Percentiles rank a stretch among this genome's conserved stretches.
phyloP scores from a whole-genome alignment of 2,888 invertebrate species.

The Rotaria sp. region DNA sequence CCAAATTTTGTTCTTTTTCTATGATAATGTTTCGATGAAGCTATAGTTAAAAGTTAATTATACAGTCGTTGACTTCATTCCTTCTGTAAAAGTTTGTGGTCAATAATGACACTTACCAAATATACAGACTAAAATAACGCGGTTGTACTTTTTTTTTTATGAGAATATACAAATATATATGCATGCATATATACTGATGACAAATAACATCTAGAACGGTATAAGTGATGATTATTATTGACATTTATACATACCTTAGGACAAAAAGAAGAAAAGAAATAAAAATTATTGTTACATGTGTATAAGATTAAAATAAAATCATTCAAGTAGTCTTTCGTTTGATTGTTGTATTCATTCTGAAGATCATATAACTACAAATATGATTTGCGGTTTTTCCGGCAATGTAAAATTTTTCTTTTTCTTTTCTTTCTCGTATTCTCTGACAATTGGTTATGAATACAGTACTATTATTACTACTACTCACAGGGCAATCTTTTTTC shows the following conservation, averaged over 20 bases:
- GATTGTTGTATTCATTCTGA: background rate
- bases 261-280: background rate
- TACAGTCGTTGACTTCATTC: background rate
- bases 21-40: background rate
- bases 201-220: background rate
- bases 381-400: background rate
- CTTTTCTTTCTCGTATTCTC: background rate
- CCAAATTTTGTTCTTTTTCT: background rate
- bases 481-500: background rate
- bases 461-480: background rate
- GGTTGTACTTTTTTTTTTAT: background rate
- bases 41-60: background rate
- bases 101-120: background rate
- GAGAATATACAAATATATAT: background rate
- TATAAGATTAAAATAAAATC: background rate
- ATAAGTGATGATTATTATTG: background rate
- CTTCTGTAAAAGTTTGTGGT: background rate
- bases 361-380: background rate
- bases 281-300: background rate
- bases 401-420: background rate
- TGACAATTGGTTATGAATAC: background rate
- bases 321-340: background rate
- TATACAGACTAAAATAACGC: background rate
- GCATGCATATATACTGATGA: background rate
- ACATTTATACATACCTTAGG: background rate